Evolutionary conservation across 2,113 vertebrate genomes (phyloP), one percentile per base, ranked within the genome.

Genomic region (Notothenia coriiceps): DNA sequence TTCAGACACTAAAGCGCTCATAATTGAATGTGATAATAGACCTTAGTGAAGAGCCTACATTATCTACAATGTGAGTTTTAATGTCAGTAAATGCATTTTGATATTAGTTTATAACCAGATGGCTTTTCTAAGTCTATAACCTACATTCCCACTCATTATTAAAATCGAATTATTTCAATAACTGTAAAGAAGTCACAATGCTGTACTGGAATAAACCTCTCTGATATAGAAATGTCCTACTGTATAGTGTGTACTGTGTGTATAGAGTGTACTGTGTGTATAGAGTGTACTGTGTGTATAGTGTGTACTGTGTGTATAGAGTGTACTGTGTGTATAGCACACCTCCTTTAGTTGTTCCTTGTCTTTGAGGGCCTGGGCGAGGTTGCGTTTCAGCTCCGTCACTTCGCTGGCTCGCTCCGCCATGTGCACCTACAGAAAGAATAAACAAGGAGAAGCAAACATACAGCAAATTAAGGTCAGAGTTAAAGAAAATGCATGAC

Each of bases 351-450:
- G 89, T 14, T 91, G 90, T 93, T 96, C 95, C 92, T 98, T 98
- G 69, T 97, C 96, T 85, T 77, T 92, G 11, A 93, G 92, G 22
- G 97, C 92, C 43, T 93, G 93, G 54, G 96, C 96, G 64, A 99
- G 85, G 89, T 93, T 96, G 40, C 93, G 94, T 82, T 94, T 95
- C 74, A 98, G 89, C 49, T 95, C 96, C 12, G 91, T 95, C 93
- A 98, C 96, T 91, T 96, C 95, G 29, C 92, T 94, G 74, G 96
- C 96, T 88, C 97, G 96, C 91, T 98, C 96, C 0, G 95, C 94
- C 91, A 97, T 93, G 46, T 96, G 97, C 88, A 96, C 91, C 98
- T 99, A 43, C 8, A 70, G 5, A 74, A 11, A 15, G 35, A 33
- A 3, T 5, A 56, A 20, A 52, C 51, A 50, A 40, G 35, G 35